Base-by-base conservation (phyloP, 1,140 invertebrate genomes). In the Platorchestia sp. region DNA sequence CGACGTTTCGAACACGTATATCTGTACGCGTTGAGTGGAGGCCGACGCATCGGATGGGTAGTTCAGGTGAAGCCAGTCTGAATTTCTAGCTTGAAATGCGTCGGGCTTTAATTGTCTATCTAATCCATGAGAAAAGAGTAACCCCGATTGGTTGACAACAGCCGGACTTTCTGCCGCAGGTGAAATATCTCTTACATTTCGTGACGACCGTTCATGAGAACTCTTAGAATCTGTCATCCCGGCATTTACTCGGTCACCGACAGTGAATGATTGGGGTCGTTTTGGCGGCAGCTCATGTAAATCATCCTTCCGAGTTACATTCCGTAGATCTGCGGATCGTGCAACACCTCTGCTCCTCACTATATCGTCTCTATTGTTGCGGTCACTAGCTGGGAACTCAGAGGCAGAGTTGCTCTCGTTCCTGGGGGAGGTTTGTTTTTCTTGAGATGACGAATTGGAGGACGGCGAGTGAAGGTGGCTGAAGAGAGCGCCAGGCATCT, bases 1-100 rank as follows among this genome's bases (percentile, higher is more conserved):
- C 36, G 97, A 98, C 96, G 98, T 98, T 47, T 98, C 97, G 96
- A 98, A 98, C 97, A 98, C 98, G 0, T 98, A 97, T 14, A 98
- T 97, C 96, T 98, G 97, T 0, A 99, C 97, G 91, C 98, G 43
- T 45, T 16, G 91, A 3, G 91, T 14, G 45, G 14, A 42, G 36
- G 45, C 51, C 16, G 86, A n/a, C 42, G 95, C 47, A 41, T 89
- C 87, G 36, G n/a, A 44, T 44, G 87, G 43, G 14, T 42, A 44
- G 27, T 44, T 44, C 87, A 89, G 87, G 41, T 89, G 87, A 22
- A 89, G n/a, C 87, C 87, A 89, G 42, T 89, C 41, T 10, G 43
- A 42, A 44, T 89, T 89, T 41, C 87, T 41, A 16, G n/a, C 43
- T 42, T 42, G 87, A 41, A 89, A 44, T 42, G 41, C 43, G 87